phyloP scores from a whole-genome alignment of 2,888 invertebrate genomes.

The Tenthredo amoena region DNA sequence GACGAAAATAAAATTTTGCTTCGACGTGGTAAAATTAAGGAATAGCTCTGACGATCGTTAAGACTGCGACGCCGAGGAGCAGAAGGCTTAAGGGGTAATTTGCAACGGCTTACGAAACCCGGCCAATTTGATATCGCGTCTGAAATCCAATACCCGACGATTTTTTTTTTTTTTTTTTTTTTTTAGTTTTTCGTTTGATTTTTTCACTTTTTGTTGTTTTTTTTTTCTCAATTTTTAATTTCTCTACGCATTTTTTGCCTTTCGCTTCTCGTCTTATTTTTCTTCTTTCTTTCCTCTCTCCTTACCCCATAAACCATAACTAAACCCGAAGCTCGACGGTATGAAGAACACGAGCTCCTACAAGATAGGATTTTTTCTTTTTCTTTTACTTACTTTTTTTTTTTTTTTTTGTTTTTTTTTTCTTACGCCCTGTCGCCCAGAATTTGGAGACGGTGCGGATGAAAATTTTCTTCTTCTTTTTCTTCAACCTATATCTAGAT shows the following conservation, averaged over 20 bases:
- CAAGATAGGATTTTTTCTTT: too few species aligned
- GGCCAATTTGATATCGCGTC: conserved; percentile 72
- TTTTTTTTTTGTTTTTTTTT: not conserved
- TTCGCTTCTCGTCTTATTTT: conserved; percentile 49
- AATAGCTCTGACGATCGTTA: not conserved
- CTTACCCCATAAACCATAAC: not conserved
- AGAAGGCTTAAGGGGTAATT: conserved; percentile 77
- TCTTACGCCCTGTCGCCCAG: conserved; percentile 75
- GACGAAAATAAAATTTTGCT: not conserved
- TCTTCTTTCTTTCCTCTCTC: not conserved
- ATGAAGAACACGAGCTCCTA: conserved; percentile 69
- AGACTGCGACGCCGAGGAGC: conserved; percentile 70
- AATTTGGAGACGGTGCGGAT: conserved; percentile 20
- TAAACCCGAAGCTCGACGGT: conserved; percentile 5
- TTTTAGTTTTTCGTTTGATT: conserved; percentile 51
- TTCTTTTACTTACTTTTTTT: not conserved
- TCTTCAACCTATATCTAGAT: conserved; percentile 51
- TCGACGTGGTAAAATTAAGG: not conserved
- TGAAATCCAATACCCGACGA: conserved; percentile 71
- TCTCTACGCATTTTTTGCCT: conserved; percentile 24
- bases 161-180: conserved; percentile 56
- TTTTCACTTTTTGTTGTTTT: conserved; percentile 25
- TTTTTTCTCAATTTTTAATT: conserved; percentile 43
- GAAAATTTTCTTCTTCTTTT: conserved; percentile 71
- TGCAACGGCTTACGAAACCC: conserved; percentile 73